Base-by-base conservation (phyloP, 1,140 invertebrate genomes). In the Drosophila kepulauana region DNA sequence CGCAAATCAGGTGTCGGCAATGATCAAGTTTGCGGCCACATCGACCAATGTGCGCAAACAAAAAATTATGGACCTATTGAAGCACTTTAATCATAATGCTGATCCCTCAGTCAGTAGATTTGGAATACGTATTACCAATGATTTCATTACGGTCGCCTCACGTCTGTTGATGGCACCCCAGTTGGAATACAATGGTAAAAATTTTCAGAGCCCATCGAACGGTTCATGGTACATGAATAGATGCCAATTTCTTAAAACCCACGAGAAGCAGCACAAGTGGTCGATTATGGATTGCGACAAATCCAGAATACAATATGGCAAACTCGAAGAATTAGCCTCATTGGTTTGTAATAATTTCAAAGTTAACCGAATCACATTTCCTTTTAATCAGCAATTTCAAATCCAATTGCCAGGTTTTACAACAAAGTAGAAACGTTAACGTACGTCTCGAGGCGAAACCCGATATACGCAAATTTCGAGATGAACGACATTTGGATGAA, bases 11-110 rank as follows among this genome's bases (percentile, higher is more conserved):
- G 95, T 96, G 1, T 68, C 93, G 0, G 92, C 81, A 0, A 96
- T 97, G 95, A 96, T 97, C 0, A 91, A 79, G 38, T 92, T 92
- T 46, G 94, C 96, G 1, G 96, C 96, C 1, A 96, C 95, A 1
- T 79, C 92, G 4, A 95, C 96, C 0, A 79, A 93, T 2, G 85
- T 78, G 1, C 93, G 96, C 0, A 95, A 95, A 79, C 1, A 70
- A 0, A 96, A 95, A 82, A 97, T 97, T 25, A 92, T 94, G 79
- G 87, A 94, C 6, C 92, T 94, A 10, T 93, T 96, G 28, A 75
- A 81, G 41, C 91, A 84, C 71, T 87, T 93, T 3, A 70, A 93
- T 1, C 94, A 94, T 64, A 94, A 95, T 66, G 0, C 69, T 0
- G 91, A 94, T 87, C 89, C 89, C 0, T 92, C 87, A 2, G 85